Evolutionary conservation across 2,888 invertebrate genomes (phyloP), one percentile per base, ranked within the genome.

Genomic region (Cataglyphis cursor): DNA sequence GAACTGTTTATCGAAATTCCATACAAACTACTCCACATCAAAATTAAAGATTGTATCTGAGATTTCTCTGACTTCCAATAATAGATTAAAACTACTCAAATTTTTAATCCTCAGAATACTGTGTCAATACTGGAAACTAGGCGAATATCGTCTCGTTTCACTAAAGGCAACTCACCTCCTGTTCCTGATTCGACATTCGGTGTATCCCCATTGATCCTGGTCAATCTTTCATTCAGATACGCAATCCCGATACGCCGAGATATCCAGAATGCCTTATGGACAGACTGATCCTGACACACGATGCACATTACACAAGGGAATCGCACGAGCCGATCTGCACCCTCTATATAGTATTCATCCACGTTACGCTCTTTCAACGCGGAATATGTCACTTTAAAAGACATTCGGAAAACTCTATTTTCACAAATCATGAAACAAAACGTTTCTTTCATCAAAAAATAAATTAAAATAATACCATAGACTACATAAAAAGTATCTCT

Each of bases 141-240:
- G 18, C 21, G 41, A 24, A 57, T 61, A 66, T 31, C 38, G 48
- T 54, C 28, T 24, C 66, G 18, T 61, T 82, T 82, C 68, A 66
- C 38, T 31, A 31, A 74, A 44, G 59, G 31, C 15, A 48, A 44
- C 48, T 66, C 81, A 64, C 64, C 57, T 82, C 41, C 57, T 70
- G 57, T 74, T 80, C 57, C 84, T 72, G 89, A 90, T 85, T 90
- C 85, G 83, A 90, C 81, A 83, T 89, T 89, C 85, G 72, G 84
- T 83, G 84, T 83, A 89, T 90, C 89, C 76, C 87, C 85, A 88
- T 89, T 91, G 90, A 92, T 92, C 93, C 90, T 65, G 72, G 75
- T 85, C 90, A 91, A 93, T 92, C 89, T 89, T 90, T 92, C 92
- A 90, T 92, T 92, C 89, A 82, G 92, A 92, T 91, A 90, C 89